Percentiles rank a stretch among this genome's conserved stretches.
Conservation (phyloP, 2,888 invertebrate species). For the Oasisia sp. region DNA sequence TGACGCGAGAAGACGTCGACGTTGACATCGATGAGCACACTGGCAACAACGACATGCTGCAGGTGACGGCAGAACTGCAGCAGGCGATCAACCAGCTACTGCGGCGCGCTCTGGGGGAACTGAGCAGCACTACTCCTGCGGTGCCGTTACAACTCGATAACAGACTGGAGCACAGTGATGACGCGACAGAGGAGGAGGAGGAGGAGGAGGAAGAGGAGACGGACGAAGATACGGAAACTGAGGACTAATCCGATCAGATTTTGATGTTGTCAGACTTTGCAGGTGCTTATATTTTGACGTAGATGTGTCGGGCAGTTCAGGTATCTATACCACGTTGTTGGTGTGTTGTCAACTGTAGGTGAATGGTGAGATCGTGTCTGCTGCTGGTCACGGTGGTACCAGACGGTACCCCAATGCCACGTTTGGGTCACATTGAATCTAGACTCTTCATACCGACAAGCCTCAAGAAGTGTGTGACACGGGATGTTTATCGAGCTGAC, state of each 20-base stretch:
- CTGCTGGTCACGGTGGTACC: not conserved
- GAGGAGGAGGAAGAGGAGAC: not conserved
- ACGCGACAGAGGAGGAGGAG: not conserved
- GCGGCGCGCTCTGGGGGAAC: not conserved
- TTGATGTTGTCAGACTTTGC: not conserved
- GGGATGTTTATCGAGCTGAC: not conserved
- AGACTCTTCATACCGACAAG: not conserved
- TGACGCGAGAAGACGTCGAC: not conserved
- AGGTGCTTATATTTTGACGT: not conserved
- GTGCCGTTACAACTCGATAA: not conserved
- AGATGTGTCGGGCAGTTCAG: not conserved
- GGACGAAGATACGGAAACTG: not conserved
- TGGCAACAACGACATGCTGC: not conserved
- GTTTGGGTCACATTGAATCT: not conserved
- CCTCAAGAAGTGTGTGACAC: not conserved
- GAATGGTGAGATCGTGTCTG: not conserved
- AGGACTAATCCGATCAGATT: too few species aligned
- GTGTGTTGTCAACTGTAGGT: not conserved
- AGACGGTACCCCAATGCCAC: not conserved
- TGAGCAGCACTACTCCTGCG: not conserved
- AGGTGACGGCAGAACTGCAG: not conserved
- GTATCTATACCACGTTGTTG: not conserved
- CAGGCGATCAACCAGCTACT: slow-evolving; percentile 17
- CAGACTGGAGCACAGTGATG: not conserved
- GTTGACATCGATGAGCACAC: not conserved